Evolutionary conservation across 2,797 vertebrate species (phyloP), one percentile per base, ranked within the genome.

Genomic region (Centropyge bicolor): DNA sequence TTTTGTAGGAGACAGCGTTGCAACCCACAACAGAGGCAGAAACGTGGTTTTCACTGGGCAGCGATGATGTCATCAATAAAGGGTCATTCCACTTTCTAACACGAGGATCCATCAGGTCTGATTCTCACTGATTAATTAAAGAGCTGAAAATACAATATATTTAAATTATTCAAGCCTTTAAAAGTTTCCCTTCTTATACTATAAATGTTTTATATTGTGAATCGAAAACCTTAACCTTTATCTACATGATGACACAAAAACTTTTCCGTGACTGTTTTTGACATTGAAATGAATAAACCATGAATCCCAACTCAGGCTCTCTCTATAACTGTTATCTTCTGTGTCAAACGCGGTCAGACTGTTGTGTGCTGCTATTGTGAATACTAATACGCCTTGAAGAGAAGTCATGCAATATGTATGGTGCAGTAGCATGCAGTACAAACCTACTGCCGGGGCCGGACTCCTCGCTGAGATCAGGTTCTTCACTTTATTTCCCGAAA

Each of bases 351-450:
- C 11, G 27, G 31, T 31, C 11, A 22, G 24, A 61, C 40, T 48
- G 27, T 45, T 20, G 24, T 62, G 56, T 76, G 46, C 59, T 43
- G 66, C 38, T 59, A 54, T 31, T 69, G 16, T 70, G 63, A 74
- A 78, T 74, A 64, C 52, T 24, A 69, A 68, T 62, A 22, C 13
- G 41, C 52, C 24, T 56, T 20, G 3, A 80, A 69, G 31, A 70
- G 40, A 81, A 62, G 35, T 49, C 48, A 83, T 86, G 60, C 60
- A 84, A 45, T 85, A 72, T 83, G 75, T 74, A 66, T 82, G 57
- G 38, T 57, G 67, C 59, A 74, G 72, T 22, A 62, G 64, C 83
- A 80, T 90, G 81, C 84, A 59, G 76, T 77, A 91, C 92, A 82
- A 80, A 90, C 86, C 80, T 71, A 24, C 57, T 59, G 65, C 13